A percentile compares a stretch with the other conserved stretches of the same genome.
Conservation (phyloP, 2,888 invertebrate genomes). For the Clusia tigrina region DNA sequence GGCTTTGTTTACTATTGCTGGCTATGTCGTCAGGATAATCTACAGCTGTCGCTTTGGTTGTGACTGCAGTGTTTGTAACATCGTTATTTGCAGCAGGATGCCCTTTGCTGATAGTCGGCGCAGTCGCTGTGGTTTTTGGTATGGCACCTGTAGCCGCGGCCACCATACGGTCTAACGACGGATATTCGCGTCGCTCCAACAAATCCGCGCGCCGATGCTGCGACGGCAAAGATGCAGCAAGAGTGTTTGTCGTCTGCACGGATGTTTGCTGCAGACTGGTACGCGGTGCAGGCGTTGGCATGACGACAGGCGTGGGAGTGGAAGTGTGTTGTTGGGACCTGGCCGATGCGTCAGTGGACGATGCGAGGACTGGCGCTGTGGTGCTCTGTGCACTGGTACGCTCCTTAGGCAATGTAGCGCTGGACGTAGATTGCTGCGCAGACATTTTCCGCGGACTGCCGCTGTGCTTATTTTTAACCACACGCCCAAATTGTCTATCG, state of each 20-base stretch:
- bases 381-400: conserved; percentile 20
- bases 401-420: conserved; percentile 51
- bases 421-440: conserved; percentile 38
- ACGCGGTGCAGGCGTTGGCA: conserved; percentile 56
- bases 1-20: conserved; percentile 28
- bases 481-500: conserved; percentile 13
- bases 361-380: conserved; percentile 16
- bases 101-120: no score
- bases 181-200: conserved; percentile 51
- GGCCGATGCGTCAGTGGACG: no score
- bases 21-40: conserved; percentile 5
- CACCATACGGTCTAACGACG: conserved; percentile 56
- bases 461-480: conserved; percentile 21
- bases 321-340: background rate
- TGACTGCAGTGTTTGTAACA: conserved; percentile 16
- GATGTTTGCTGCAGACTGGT: conserved; percentile 45
- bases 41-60: background rate
- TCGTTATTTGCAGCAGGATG: no score
- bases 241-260: conserved; percentile 25
- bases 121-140: conserved; percentile 47
- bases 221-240: conserved; percentile 30
- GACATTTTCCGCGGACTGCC: conserved; percentile 21
- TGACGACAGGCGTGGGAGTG: conserved; percentile 20
- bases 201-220: conserved; percentile 30
- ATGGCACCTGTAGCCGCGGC: conserved; percentile 59